Conservation (phyloP, 2,797 vertebrate species). For the Phataginus tricuspis region DNA sequence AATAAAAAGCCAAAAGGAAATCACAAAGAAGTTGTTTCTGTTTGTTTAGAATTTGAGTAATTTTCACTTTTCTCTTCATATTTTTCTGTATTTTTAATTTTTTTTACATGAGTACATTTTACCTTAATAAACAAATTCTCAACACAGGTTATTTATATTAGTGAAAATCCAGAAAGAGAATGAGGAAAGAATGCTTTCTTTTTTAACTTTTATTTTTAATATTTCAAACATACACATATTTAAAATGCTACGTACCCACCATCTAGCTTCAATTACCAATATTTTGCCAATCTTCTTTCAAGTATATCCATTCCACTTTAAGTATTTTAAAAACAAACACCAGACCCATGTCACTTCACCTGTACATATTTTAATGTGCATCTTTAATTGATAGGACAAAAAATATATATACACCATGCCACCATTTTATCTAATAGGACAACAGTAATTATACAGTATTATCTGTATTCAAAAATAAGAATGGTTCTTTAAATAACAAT, state of each 20-base stretch:
- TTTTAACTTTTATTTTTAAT: conserved; percentile 16
- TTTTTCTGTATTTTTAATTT: conserved; percentile 13
- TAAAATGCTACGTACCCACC: neutral
- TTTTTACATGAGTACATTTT: neutral
- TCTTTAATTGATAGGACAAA: neutral
- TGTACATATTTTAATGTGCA: neutral
- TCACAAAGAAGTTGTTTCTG: neutral
- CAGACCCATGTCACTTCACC: neutral
- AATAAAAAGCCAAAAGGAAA: conserved; percentile 15
- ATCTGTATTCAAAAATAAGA: conserved; percentile 1
- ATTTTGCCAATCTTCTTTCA: neutral
- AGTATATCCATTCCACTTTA: neutral
- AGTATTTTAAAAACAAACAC: conserved; percentile 20
- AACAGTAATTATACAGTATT: neutral
- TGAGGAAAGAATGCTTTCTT: neutral
- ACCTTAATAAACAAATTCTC: conserved; percentile 10
- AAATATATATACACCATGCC: neutral
- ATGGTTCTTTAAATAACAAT: neutral
- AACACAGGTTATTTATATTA: neutral
- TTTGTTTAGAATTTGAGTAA: neutral
- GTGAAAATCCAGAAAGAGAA: neutral
- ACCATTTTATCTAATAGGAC: neutral
- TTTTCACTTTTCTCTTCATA: neutral
- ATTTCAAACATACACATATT: conserved; percentile 8
- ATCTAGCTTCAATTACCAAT: conserved; percentile 8